A percentile compares a stretch with the other conserved stretches of the same genome.
These are phyloP conservation scores for Dendrophyllia cribrosa DNA, from an alignment of 64 coral and sea anemone genomes.

Conservation along the genomic window DNA sequence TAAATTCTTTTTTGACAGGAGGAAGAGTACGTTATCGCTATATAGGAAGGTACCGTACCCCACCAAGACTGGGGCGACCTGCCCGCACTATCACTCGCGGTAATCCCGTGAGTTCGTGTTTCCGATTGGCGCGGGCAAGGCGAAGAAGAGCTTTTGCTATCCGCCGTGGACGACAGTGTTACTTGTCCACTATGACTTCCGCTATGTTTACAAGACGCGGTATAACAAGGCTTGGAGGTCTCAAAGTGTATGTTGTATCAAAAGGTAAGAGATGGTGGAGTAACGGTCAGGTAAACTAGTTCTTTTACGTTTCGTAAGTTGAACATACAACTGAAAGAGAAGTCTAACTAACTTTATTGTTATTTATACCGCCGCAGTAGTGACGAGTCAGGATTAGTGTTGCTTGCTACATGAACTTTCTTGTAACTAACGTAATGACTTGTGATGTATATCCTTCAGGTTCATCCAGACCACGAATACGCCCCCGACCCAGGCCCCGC, in stretches of 20 bases:
- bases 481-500: background rate
- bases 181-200: conserved; percentile 1
- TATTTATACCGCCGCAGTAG: no score
- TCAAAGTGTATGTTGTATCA: conserved; percentile 17
- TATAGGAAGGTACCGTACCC: background rate
- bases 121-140: conserved; percentile 15
- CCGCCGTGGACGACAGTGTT: conserved; percentile 3
- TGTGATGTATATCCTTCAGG: background rate
- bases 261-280: background rate
- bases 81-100: background rate
- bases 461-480: background rate
- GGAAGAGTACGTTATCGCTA: background rate
- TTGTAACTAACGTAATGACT: no score
- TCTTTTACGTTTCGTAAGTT: no score
- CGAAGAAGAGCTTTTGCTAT: conserved; percentile 1
- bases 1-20: background rate
- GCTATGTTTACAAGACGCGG: conserved; percentile 18
- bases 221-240: background rate
- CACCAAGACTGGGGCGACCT: background rate
- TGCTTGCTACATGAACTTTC: no score
- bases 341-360: no score
- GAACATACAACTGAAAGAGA: no score
- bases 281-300: no score
- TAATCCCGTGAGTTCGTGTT: background rate
- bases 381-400: no score